Base-by-base conservation (phyloP, 2,797 vertebrate species). In the Acipenser transmontanus region DNA sequence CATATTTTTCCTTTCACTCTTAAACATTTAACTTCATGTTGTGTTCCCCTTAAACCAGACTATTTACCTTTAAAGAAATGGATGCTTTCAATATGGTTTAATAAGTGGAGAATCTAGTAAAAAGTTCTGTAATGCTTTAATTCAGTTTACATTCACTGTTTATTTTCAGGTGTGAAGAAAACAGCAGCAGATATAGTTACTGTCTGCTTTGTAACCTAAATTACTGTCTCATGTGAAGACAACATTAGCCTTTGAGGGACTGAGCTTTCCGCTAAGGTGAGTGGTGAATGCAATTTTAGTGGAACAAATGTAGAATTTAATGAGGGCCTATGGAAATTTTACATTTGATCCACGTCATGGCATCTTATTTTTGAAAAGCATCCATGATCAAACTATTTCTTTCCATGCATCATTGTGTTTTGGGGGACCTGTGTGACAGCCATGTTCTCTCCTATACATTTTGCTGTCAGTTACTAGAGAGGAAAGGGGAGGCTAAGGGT, bases 361-460 rank as follows among this genome's bases (percentile, higher is more conserved):
- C 9, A 57, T 57, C 54, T 7, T 57, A n/a, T 57, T n/a, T 57
- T 57, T 13, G 11, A 57, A n/a, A 11, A 57, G 54, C 12, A 11
- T 57, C 54, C 54, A 57, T 57, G 54, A 57, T 57, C 54, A 57
- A 57, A 57, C 12, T 57, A 57, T 7, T 57, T 57, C 54, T n/a
- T n/a, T 57, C 54, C 14, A 57, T 57, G 14, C 54, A 57, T 57
- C 54, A 57, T 57, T n/a, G 1, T 13, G 12, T 11, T 57, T 57
- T 57, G 6, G 54, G 54, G 54, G 54, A 57, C 54, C 12, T 11
- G 54, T 57, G 54, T 57, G 54, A 57, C 54, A 57, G 12, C 54
- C 54, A n/a, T 57, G 54, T 13, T 57, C 54, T 57, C 54, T 57
- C 54, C 54, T n/a, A 57, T 57, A 13, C 54, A 57, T 57, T 11